Base-by-base conservation (phyloP, 2,888 invertebrate species). In the Chrysopilus asiliformis region DNA sequence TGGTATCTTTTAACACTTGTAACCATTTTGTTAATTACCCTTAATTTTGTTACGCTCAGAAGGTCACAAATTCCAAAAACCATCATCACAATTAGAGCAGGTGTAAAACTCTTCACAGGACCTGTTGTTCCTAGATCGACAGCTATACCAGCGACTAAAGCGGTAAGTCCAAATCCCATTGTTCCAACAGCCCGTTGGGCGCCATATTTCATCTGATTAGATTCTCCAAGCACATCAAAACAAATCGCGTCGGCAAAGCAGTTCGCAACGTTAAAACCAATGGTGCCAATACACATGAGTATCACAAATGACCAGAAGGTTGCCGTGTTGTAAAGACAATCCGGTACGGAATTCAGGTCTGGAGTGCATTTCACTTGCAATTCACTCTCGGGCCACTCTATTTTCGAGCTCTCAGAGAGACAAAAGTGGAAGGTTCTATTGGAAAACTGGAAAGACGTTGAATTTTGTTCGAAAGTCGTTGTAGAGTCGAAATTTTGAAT, bases 171-270 rank as follows among this genome's bases (percentile, higher is more conserved):
- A 49, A 83, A 86, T 1, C 85, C 85, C 4, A 78, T 73, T 0
- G 85, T 82, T 4, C 85, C 86, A 81, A 82, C 85, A 1, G 84
- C 80, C 13, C 86, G 66, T 53, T 86, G 85, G 6, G 72, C 71
- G 0, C 86, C 85, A 50, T 85, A 86, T 39, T 71, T 69, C 46
- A 72, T 70, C 36, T 79, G 72, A 9, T 73, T 68, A 1, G 75
- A 71, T 4, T 75, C 70, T 10, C 83, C 84, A 25, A 93, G 67
- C 16, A 86, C 74, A 58, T 90, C 85, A 53, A 90, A 90, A 56
- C 89, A 87, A 19, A 91, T 79, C 1, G 90, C 87, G 59, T 93
- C 93, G 25, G 84, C 82, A 25, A 91, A 78, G 31, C 82, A 85
- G 51, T 89, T 83, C 20, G 79, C 74, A 0, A 91, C 87, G 56